Evolutionary conservation across 2,797 vertebrate genomes (phyloP).

Genomic region (Mergus octosetaceus): DNA sequence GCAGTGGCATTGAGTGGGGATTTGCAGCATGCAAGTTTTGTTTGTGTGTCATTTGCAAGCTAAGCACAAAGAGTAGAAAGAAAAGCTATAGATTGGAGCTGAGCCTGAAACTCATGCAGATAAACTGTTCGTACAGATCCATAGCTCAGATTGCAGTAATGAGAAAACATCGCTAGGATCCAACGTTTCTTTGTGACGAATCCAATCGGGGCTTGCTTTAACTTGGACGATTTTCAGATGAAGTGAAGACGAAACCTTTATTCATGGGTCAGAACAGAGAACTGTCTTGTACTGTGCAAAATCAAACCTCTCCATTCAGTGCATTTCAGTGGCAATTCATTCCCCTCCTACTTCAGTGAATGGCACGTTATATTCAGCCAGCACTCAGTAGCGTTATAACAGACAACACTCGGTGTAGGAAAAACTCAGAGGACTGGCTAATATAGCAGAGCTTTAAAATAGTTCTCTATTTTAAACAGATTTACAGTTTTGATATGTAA

Average conservation of each 20-base stretch:
- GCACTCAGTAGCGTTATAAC: neutral
- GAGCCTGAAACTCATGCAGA: neutral
- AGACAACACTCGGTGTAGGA: neutral
- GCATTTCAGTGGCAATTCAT: neutral
- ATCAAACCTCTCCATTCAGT: neutral
- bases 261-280: slow-evolving; percentile 11
- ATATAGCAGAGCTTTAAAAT: neutral
- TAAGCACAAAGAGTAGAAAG: neutral
- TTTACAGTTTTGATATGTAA: neutral
- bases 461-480: neutral
- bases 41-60: neutral
- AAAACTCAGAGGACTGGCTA: neutral
- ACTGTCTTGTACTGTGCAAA: neutral
- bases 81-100: neutral
- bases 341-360: neutral
- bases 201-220: neutral
- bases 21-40: neutral
- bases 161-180: neutral
- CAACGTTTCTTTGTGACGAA: neutral
- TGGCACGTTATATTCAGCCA: neutral
- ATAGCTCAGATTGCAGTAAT: neutral
- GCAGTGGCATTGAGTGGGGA: neutral
- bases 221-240: neutral
- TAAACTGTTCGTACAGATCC: neutral
- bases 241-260: neutral